Evolutionary conservation across 2,113 vertebrate genomes (phyloP).

Genomic region (Prunella fulvescens): DNA sequence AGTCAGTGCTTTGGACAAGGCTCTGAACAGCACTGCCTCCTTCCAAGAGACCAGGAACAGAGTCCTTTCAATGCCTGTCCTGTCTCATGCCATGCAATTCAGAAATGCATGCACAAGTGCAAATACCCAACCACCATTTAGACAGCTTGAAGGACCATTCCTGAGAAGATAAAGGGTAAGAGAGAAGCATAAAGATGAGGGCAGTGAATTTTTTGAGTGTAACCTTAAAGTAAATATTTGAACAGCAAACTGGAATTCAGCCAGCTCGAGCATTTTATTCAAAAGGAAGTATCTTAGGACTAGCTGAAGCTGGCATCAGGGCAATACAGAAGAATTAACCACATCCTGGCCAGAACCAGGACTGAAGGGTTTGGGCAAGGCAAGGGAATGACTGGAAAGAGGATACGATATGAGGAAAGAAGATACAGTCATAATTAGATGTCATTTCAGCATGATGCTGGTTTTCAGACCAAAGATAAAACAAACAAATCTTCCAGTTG

Average conservation of each 20-base stretch:
- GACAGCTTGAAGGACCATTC: slow-evolving; percentile 7
- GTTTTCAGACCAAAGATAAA: background rate
- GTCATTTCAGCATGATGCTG: background rate
- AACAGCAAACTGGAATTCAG: slow-evolving; percentile 29
- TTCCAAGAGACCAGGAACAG: background rate
- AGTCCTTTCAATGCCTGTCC: background rate
- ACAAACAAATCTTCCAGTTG: background rate
- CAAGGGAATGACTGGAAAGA: background rate
- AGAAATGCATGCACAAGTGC: background rate
- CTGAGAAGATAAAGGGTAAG: background rate
- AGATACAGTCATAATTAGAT: background rate
- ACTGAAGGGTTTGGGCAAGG: background rate
- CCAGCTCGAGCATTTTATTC: background rate
- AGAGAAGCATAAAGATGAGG: background rate
- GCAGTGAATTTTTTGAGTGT: background rate
- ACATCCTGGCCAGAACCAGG: background rate
- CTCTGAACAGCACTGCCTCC: background rate
- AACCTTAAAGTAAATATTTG: slow-evolving; percentile 53
- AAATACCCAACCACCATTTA: slow-evolving; percentile 7
- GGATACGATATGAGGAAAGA: background rate
- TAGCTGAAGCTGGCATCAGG: background rate
- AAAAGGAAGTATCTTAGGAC: background rate
- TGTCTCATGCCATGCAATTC: background rate
- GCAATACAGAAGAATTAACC: background rate
- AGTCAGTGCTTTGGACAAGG: background rate